phyloP scores from a whole-genome alignment of 2,888 invertebrate species.

The Drosophila neutralis region DNA sequence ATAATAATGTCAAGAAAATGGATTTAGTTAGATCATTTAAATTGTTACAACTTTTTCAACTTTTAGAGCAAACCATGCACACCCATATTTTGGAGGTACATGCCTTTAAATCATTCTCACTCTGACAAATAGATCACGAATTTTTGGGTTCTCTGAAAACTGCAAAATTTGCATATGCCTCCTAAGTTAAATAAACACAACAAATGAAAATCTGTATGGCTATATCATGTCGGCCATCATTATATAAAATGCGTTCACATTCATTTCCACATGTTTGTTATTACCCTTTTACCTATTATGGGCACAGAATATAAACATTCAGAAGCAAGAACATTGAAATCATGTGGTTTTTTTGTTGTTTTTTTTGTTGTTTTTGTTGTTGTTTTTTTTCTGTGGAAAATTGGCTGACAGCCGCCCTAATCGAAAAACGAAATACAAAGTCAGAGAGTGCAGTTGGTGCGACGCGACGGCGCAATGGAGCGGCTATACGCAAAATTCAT shows the following conservation, averaged over 20 bases:
- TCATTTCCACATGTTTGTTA: neutral
- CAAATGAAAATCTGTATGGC: neutral
- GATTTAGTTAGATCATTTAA: neutral
- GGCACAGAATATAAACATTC: neutral
- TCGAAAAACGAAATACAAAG: conserved; percentile 1
- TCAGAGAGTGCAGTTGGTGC: neutral
- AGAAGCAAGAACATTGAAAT: conserved; percentile 1
- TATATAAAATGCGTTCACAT: conserved; percentile 3
- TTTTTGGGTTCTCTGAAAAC: neutral
- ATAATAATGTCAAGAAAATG: neutral
- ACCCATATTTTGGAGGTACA: neutral
- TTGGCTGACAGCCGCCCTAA: conserved; percentile 4
- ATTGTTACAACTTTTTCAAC: neutral
- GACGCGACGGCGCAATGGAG: conserved; percentile 10
- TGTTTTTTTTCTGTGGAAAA: neutral
- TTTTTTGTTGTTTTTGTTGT: neutral
- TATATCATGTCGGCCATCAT: neutral
- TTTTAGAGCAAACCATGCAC: neutral
- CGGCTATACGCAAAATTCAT: neutral
- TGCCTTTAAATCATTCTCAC: neutral
- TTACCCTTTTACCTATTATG: conserved; percentile 6
- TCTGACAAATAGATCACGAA: neutral
- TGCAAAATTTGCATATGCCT: neutral
- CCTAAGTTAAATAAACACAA: neutral
- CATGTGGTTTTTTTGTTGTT: neutral